Evolutionary conservation across 1,140 invertebrate species (phyloP).

Genomic region (Chlorops oryzae): DNA sequence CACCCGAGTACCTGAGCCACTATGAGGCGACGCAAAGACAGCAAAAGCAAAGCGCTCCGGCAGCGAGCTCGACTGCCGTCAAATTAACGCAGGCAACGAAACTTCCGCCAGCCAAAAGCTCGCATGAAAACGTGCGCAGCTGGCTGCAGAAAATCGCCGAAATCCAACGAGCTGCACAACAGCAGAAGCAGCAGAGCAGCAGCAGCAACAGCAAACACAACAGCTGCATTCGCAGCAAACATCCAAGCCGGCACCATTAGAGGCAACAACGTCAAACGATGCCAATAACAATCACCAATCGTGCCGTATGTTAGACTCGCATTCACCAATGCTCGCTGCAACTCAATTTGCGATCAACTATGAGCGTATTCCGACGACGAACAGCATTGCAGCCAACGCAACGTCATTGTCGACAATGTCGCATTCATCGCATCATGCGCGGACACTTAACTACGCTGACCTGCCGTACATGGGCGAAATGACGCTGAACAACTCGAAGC

Average conservation of each 20-base stretch:
- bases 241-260: not conserved
- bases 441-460: constrained; percentile 68
- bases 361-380: no score
- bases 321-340: no score
- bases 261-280: not conserved
- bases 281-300: constrained; percentile 13
- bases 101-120: constrained; percentile 30
- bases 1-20: constrained; percentile 71
- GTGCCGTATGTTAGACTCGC: no score
- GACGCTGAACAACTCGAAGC: constrained; percentile 78
- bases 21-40: constrained; percentile 65
- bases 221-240: not conserved
- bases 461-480: constrained; percentile 87
- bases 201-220: not conserved
- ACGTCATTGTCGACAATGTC: no score
- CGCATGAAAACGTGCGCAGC: constrained; percentile 59
- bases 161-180: constrained; percentile 50
- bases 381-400: no score
- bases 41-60: constrained; percentile 21
- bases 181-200: not conserved
- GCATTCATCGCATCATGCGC: no score
- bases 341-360: no score
- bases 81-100: constrained; percentile 16
- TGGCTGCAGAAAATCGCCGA: constrained; percentile 67
- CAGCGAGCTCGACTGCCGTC: constrained; percentile 11